Base-by-base conservation (phyloP, 2,797 vertebrate genomes). In the Ibycter americanus region DNA sequence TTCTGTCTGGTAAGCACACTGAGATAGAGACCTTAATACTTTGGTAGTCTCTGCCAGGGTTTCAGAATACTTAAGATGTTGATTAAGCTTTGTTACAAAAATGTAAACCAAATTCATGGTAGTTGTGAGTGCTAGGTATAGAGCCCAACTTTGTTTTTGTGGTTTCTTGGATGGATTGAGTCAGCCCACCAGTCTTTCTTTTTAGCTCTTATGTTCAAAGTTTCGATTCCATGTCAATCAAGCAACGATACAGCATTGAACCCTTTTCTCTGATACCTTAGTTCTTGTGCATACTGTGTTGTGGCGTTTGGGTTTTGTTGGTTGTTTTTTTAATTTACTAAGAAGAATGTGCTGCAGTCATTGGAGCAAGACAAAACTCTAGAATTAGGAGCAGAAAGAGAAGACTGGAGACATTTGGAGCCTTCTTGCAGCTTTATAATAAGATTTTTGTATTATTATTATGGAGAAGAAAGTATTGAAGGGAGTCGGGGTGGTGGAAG, bases 161-260 rank as follows among this genome's bases (percentile, higher is more conserved):
- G 46, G n/a, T 72, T 78, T 65, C 5, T 0, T 81, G 49, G 10
- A 46, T 59, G 19, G 9, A 8, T 51, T 87, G 77, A 76, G 36
- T 84, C 27, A 84, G 40, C 42, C 42, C 29, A 17, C 18, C 9
- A 4, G 19, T 55, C 51, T 68, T 6, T 31, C 18, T 70, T 62
- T 46, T 71, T 81, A 38, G 47, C 31, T 81, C 40, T 47, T 11
- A 3, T 10, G 22, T 63, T 74, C 23, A 7, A 0, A 66, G 12
- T 87, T 86, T 90, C 77, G 17, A 36, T 78, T 81, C 13, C 1
- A 0, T 32, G 25, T 52, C 55, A 65, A 1, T 34, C 1, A 0
- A 83, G 34, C 46, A 59, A 34, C 0, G 1, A 6, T 42, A 40
- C 25, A 59, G 17, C 23, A 11, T 11, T 68, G 34, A 77, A 59